A percentile compares a stretch with the other conserved stretches of the same genome.
Evolutionary conservation across 1,140 invertebrate genomes (phyloP).

Genomic region (Penaeus indicus): DNA sequence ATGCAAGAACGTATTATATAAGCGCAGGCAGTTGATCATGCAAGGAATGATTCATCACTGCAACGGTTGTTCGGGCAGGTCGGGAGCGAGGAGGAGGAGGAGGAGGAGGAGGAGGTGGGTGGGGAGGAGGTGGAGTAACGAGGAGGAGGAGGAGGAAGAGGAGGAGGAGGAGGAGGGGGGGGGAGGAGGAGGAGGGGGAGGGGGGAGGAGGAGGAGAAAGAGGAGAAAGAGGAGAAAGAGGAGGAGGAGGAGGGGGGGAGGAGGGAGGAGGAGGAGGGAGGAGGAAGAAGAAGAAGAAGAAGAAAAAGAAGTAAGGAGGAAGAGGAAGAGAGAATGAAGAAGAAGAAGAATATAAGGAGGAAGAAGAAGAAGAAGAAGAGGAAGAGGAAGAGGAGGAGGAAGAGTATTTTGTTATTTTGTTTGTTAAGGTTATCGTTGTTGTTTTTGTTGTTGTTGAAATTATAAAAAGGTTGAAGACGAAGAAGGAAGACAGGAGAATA

Average conservation of each 20-base stretch:
- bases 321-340: no score
- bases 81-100: not conserved
- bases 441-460: no score
- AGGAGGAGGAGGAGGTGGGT: not conserved
- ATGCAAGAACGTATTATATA: not conserved
- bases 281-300: not conserved
- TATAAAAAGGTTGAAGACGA: no score
- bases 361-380: no score
- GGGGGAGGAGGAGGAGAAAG: not conserved
- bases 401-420: no score
- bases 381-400: not conserved
- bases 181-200: not conserved
- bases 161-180: slow-evolving; percentile 1
- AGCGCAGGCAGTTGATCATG: not conserved
- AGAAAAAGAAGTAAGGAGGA: not conserved
- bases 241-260: not conserved
- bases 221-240: not conserved
- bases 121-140: not conserved
- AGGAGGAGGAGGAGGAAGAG: not conserved
- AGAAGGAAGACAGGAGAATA: no score
- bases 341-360: no score
- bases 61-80: not conserved
- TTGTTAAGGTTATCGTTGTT: no score
- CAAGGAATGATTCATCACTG: not conserved
- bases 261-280: not conserved